phyloP scores from a whole-genome alignment of 2,888 invertebrate genomes.

The Mythimna ferrago region DNA sequence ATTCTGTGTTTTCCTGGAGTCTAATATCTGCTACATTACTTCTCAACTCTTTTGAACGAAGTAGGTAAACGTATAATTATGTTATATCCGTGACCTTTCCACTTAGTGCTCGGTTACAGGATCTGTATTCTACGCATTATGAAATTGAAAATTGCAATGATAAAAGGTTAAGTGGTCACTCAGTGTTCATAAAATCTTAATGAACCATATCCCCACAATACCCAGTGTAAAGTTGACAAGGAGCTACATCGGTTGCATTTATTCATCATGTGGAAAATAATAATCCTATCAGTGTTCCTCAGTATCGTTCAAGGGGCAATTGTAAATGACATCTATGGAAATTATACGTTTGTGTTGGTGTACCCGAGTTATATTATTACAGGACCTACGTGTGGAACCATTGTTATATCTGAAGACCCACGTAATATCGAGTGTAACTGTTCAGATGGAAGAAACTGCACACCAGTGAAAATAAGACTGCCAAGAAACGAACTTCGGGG shows the following conservation, averaged over 20 bases:
- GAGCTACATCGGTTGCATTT: background rate
- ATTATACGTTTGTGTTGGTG: conserved; percentile 21
- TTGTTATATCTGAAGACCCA: conserved; percentile 28
- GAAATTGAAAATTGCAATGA: background rate
- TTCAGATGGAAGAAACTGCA: conserved; percentile 34
- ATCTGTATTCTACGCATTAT: no score
- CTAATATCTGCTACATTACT: background rate
- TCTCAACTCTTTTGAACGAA: background rate
- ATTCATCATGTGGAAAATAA: conserved; percentile 30
- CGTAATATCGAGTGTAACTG: conserved; percentile 31
- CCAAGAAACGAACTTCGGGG: background rate
- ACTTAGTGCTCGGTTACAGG: background rate
- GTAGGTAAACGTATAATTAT: no score
- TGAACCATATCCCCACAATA: background rate
- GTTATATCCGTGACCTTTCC: background rate
- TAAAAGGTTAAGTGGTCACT: conserved; percentile 24
- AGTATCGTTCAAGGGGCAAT: conserved; percentile 8
- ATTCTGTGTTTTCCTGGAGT: background rate
- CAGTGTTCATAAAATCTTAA: background rate
- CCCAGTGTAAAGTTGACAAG: conserved; percentile 1
- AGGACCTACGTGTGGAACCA: conserved; percentile 13
- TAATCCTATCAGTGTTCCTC: background rate
- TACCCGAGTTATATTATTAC: conserved; percentile 22
- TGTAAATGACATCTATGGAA: conserved; percentile 24
- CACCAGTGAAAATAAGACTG: conserved; percentile 5